Conservation (phyloP, 2,113 vertebrate genomes). For the Nothobranchius kuhntae region DNA sequence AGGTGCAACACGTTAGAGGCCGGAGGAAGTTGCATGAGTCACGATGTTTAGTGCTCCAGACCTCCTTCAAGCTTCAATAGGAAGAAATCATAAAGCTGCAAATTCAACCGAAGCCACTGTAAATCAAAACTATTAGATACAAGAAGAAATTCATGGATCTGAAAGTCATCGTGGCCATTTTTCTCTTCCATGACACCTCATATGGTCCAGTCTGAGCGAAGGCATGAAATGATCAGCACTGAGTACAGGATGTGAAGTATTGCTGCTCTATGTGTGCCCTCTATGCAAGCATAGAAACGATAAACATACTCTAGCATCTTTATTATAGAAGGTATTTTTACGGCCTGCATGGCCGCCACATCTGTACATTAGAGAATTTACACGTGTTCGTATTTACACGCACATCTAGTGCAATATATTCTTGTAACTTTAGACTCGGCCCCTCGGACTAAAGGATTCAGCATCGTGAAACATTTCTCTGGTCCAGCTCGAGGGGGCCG, state of each 20-base stretch:
- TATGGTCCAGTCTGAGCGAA: slow-evolving; percentile 33
- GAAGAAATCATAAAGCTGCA: slow-evolving; percentile 42
- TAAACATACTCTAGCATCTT: slow-evolving; percentile 71
- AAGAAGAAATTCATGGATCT: slow-evolving; percentile 21
- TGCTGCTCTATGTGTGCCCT: slow-evolving; percentile 75
- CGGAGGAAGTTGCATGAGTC: slow-evolving; percentile 23
- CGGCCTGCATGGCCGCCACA: slow-evolving; percentile 47
- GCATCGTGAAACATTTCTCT: slow-evolving; percentile 35
- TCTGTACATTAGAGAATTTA: slow-evolving; percentile 71
- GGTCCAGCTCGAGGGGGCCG: slow-evolving; percentile 45
- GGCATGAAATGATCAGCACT: slow-evolving; percentile 39
- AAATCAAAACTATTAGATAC: slow-evolving; percentile 31
- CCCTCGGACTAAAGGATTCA: slow-evolving; percentile 13
- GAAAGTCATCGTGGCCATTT: slow-evolving; percentile 27
- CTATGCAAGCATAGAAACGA: slow-evolving; percentile 74
- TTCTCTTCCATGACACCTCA: slow-evolving; percentile 20
- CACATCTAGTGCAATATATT: slow-evolving; percentile 54
- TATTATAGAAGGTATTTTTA: slow-evolving; percentile 65
- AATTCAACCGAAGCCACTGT: slow-evolving; percentile 14
- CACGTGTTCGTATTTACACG: slow-evolving; percentile 73
- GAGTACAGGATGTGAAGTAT: slow-evolving; percentile 64
- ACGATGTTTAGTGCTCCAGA: slow-evolving; percentile 53
- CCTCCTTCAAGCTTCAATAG: slow-evolving; percentile 27
- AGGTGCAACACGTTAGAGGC: slow-evolving; percentile 11
- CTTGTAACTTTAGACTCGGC: slow-evolving; percentile 31